Evolutionary conservation across 1,140 invertebrate species (phyloP).

Genomic region (Paralvinella palmiformis): DNA sequence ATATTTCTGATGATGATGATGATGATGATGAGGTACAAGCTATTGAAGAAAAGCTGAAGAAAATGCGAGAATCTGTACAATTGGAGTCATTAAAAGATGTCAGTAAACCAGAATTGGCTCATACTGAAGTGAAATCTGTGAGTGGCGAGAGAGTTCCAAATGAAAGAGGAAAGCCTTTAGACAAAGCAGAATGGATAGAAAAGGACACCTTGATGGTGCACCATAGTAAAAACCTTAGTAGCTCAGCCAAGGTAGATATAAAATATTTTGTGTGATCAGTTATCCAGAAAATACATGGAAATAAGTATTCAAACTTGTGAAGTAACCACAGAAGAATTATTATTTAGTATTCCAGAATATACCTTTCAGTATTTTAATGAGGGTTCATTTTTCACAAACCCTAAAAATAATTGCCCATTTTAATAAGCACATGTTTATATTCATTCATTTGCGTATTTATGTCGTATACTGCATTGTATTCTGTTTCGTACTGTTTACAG

Average conservation of each 20-base stretch:
- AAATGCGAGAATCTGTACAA: background rate
- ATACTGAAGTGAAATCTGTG: background rate
- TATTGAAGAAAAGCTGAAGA: background rate
- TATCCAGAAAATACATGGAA: too few species aligned
- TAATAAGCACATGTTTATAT: too few species aligned
- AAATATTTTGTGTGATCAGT: too few species aligned
- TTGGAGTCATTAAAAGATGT: background rate
- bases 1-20: background rate
- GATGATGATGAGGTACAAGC: background rate
- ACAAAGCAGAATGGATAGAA: background rate
- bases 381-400: too few species aligned
- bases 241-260: background rate
- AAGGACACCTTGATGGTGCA: background rate
- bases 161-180: background rate
- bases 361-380: too few species aligned
- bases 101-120: background rate
- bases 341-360: too few species aligned
- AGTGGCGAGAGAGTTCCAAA: too few species aligned
- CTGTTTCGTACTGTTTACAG: background rate
- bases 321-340: too few species aligned
- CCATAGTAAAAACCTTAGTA: background rate
- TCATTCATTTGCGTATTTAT: too few species aligned
- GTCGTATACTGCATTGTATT: too few species aligned
- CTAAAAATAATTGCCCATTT: too few species aligned
- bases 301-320: too few species aligned